Evolutionary conservation across 2,113 vertebrate genomes (phyloP).

Genomic region (Pristiophorus japonicus): DNA sequence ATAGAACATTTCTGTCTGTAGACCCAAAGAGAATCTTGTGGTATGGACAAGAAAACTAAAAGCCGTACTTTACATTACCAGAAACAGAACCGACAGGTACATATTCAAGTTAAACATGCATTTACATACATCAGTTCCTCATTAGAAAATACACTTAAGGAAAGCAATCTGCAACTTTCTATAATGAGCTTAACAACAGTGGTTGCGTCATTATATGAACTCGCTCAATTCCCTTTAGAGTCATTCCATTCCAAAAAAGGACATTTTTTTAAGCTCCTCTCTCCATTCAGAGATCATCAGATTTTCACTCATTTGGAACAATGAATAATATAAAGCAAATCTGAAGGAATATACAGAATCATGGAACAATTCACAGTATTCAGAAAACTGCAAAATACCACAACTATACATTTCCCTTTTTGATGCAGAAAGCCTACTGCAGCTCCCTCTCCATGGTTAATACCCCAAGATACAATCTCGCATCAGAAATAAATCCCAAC

Average conservation of each 20-base stretch:
- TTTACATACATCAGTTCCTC: background rate
- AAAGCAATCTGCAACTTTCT: background rate
- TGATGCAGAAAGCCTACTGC: background rate
- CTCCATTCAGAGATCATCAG: too few relatives aligned
- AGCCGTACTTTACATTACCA: background rate
- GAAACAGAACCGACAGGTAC: background rate
- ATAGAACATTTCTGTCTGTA: background rate
- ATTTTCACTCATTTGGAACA: background rate
- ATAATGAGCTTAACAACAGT: background rate
- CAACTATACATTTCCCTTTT: background rate
- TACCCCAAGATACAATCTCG: background rate
- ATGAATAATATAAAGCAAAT: background rate
- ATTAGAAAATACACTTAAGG: background rate
- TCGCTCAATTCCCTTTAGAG: background rate
- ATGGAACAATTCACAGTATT: background rate
- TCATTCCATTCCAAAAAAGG: background rate
- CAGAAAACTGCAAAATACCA: background rate
- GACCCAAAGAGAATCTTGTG: background rate
- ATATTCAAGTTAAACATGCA: background rate
- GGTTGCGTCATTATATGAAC: background rate
- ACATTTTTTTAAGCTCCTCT: background rate
- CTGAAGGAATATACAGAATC: background rate
- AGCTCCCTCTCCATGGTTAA: too few relatives aligned
- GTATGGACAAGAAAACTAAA: background rate
- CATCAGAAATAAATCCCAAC: background rate